A percentile compares a stretch with the other conserved stretches of the same genome.
phyloP scores from a whole-genome alignment of 2,113 vertebrate species.

The Pseudorectes ferrugineus region DNA sequence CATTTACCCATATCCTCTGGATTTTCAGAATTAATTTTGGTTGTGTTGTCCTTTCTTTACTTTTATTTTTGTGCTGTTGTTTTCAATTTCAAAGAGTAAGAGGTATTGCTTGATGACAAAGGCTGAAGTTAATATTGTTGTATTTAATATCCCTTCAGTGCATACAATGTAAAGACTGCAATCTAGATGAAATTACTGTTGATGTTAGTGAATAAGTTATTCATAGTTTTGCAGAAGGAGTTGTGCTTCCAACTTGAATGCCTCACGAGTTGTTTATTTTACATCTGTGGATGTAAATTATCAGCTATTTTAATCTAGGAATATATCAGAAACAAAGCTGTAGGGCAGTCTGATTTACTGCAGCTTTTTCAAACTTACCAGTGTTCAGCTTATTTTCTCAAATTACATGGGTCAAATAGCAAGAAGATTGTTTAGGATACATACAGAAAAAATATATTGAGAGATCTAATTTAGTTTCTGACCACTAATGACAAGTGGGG shows the following conservation, averaged over 20 bases:
- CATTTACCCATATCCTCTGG: neutral
- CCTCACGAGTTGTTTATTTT: slow-evolving; percentile 57
- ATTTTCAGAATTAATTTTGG: neutral
- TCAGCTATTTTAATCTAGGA: slow-evolving; percentile 57
- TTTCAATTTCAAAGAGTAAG: slow-evolving; percentile 39
- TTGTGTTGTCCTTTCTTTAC: neutral
- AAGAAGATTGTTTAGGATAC: slow-evolving; percentile 65
- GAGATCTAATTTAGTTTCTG: slow-evolving; percentile 59
- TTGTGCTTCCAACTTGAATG: slow-evolving; percentile 29
- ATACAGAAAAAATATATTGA: slow-evolving; percentile 14
- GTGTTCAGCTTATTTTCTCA: slow-evolving; percentile 49
- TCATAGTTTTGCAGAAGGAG: slow-evolving; percentile 52
- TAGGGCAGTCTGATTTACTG: slow-evolving; percentile 6
- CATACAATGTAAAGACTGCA: slow-evolving; percentile 16
- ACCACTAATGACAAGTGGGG: slow-evolving; percentile 53
- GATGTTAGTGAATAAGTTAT: slow-evolving; percentile 54
- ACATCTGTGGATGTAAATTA: slow-evolving; percentile 60
- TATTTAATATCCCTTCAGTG: slow-evolving; percentile 45
- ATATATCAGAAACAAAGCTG: slow-evolving; percentile 34
- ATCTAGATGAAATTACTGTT: slow-evolving; percentile 58
- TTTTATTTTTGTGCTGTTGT: slow-evolving; percentile 18
- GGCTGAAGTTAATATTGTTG: slow-evolving; percentile 51
- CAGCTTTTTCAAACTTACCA: slow-evolving; percentile 17
- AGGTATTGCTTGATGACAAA: slow-evolving; percentile 49
- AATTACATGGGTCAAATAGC: slow-evolving; percentile 65